Conservation (phyloP, 2,797 vertebrate species). For the Parotocinclus haroldoi region DNA sequence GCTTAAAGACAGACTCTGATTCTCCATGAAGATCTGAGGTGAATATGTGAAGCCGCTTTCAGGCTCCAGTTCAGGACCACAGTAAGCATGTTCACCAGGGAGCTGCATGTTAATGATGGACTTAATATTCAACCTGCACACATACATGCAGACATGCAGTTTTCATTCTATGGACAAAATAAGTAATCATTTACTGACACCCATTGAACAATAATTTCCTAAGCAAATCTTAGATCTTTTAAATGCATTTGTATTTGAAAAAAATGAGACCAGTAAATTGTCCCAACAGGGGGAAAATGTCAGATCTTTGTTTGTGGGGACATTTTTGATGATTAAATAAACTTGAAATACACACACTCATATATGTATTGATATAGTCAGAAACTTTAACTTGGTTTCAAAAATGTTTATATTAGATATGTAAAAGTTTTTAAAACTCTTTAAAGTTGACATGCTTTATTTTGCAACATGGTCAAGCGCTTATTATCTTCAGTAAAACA, state of each 20-base stretch:
- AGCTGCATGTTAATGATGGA: slow-evolving; percentile 80
- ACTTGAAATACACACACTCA: neutral
- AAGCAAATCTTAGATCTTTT: no score
- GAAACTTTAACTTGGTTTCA: neutral
- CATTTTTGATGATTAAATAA: no score
- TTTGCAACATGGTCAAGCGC: neutral
- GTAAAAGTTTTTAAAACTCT: no score
- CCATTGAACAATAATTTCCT: no score
- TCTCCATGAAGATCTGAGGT: slow-evolving; percentile 80
- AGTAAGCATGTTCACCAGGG: slow-evolving; percentile 77
- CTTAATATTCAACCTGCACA: slow-evolving; percentile 71
- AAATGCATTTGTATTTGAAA: no score
- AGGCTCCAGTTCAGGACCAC: slow-evolving; percentile 69
- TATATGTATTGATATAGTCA: neutral
- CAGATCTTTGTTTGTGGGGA: no score
- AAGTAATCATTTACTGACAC: no score
- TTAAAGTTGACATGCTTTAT: neutral
- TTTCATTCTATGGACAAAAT: no score
- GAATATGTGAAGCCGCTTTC: slow-evolving; percentile 78
- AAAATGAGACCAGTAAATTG: no score
- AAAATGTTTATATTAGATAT: no score
- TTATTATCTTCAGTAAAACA: neutral
- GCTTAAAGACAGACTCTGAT: slow-evolving; percentile 66
- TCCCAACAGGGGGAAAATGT: no score
- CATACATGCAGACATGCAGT: no score